Evolutionary conservation across 2,888 invertebrate genomes (phyloP), one percentile per base, ranked within the genome.

Genomic region (Caenorhabditis sp.): DNA sequence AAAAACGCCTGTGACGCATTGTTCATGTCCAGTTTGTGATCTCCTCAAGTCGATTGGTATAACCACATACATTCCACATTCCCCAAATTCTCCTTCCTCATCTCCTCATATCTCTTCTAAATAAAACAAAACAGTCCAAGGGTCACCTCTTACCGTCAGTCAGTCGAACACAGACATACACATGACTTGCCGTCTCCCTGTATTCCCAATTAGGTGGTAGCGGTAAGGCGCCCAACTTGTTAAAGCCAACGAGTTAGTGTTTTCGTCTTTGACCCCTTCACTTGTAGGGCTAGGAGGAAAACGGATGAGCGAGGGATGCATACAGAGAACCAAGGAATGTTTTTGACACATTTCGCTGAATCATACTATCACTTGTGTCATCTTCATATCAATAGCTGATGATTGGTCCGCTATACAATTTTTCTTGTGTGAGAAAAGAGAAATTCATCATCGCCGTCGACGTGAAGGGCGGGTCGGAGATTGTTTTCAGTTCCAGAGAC

Each of bases 271-370:
- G 41, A 39, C 46, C 46, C 5, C 65, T 15, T 45, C 39, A 15
- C 20, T 26, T 27, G 17, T 11, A 45, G 24, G 45, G 20, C 20
- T 45, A n/a, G n/a, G n/a, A n/a, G n/a, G n/a, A n/a, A n/a, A n/a
- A n/a, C n/a, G n/a, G n/a, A n/a, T n/a, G n/a, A n/a, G n/a, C n/a
- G n/a, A n/a, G n/a, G n/a, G n/a, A n/a, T n/a, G n/a, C n/a, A n/a
- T n/a, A n/a, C n/a, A 46, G 11, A 46, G 5, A 26, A 46, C 17
- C 15, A 13, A 39, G 13, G 17, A 17, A 20, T 59, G 68, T 58
- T 68, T 68, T 68, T 48, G 58, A 58, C 68, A 68, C 68, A 50
- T 68, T 58, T 68, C 56, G 46, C 46, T 68, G 58, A 68, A 58
- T 68, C 68, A 68, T 68, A 58, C 46, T n/a, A n/a, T n/a, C n/a